Evolutionary conservation across 2,888 invertebrate genomes (phyloP), one percentile per base, ranked within the genome.

Genomic region (Polydrusus cervinus): DNA sequence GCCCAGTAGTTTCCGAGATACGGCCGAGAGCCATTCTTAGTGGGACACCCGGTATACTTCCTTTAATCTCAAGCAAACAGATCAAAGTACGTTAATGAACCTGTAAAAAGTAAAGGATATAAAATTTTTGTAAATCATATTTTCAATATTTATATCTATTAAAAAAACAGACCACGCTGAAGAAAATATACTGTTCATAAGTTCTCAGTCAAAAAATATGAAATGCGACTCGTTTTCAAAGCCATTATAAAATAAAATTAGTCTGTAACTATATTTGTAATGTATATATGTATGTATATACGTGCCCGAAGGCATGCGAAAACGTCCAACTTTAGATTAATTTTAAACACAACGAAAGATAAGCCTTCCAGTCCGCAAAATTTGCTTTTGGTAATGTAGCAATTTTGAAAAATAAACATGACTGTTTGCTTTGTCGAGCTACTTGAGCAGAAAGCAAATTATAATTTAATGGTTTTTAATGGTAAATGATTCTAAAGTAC

Each of bases 321-420:
- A 60, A 60, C 57, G 57, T 60, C 38, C 57, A 60, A 60, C 57
- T 60, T 60, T 60, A 60, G 57, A 60, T 60, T 60, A 60, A 60
- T 60, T 60, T 60, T 60, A 60, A 60, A 38, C 57, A 60, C 38
- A 60, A 60, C 18, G 57, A 25, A 60, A 60, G 57, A 60, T 60
- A 60, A 60, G 38, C 57, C 38, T 40, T 60, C 38, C 16, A 18
- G 57, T 38, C 38, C 38, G 57, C 57, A 60, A 60, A 40, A 60
- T 60, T 60, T 60, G 30, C 57, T 38, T 60, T 38, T 60, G 38
- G 57, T 60, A 60, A 60, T 60, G 18, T 60, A 60, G 57, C 38
- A 60, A 60, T 38, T 60, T 60, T 60, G 57, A 60, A 60, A 60
- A 60, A 60, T 60, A 38, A 60, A 60, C 57, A 38, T 60, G 16